phyloP scores from a whole-genome alignment of 2,888 invertebrate species.

The Thalpophila matura region DNA sequence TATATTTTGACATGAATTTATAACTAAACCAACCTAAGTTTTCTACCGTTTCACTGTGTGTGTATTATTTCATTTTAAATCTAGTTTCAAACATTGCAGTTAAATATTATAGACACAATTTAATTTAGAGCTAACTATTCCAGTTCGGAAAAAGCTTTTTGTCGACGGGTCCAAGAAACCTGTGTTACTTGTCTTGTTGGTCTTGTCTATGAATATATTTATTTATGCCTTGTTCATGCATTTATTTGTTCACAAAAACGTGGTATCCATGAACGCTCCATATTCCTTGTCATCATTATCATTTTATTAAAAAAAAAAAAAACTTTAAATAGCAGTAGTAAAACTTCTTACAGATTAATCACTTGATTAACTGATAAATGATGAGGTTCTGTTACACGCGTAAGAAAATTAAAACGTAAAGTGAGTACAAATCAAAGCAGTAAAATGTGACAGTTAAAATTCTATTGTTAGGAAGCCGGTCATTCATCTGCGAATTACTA shows the following conservation, averaged over 20 bases:
- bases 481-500: no score
- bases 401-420: no score
- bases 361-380: no score
- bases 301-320: slow-evolving; percentile 26
- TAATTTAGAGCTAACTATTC: slow-evolving; percentile 1
- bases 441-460: no score
- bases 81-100: neutral
- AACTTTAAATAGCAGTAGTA: no score
- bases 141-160: slow-evolving; percentile 2
- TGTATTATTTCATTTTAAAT: slow-evolving; percentile 16
- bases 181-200: slow-evolving; percentile 15
- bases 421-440: no score
- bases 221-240: slow-evolving; percentile 3
- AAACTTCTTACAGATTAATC: no score
- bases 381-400: no score
- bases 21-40: slow-evolving; percentile 1
- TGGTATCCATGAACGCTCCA: slow-evolving; percentile 7
- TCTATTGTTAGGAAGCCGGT: no score
- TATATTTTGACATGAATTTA: slow-evolving; percentile 26
- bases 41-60: slow-evolving; percentile 17
- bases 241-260: slow-evolving; percentile 20
- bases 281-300: slow-evolving; percentile 20
- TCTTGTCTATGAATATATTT: neutral
- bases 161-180: neutral
- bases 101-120: neutral